Conservation (phyloP, 2,888 invertebrate species). For the Dasysyrphus albostriatus region DNA sequence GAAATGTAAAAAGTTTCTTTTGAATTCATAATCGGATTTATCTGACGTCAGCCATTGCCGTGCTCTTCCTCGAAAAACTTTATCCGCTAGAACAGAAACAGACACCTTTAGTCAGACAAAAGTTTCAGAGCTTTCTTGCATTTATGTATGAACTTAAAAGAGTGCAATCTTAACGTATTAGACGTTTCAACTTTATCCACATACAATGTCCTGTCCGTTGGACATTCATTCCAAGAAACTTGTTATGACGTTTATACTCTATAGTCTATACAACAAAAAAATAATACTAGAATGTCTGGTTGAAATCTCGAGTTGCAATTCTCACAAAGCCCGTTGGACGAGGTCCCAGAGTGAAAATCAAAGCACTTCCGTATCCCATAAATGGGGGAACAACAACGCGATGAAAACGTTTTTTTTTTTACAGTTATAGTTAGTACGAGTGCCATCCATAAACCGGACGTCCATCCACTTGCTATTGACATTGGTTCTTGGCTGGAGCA, state of each 20-base stretch:
- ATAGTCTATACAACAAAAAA: neutral
- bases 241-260: slow-evolving; percentile 44
- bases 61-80: neutral
- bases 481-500: slow-evolving; percentile 48
- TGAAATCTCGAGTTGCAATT: slow-evolving; percentile 38
- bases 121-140: slow-evolving; percentile 7
- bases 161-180: slow-evolving; percentile 2
- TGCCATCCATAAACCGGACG: slow-evolving; percentile 43
- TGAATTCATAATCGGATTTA: slow-evolving; percentile 59
- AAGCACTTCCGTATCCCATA: slow-evolving; percentile 70
- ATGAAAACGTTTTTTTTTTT: slow-evolving; percentile 21
- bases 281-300: slow-evolving; percentile 47
- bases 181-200: neutral
- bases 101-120: neutral
- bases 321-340: slow-evolving; percentile 37
- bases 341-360: slow-evolving; percentile 54
- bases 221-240: slow-evolving; percentile 23
- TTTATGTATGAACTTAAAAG: neutral
- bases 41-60: neutral
- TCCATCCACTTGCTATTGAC: slow-evolving; percentile 69
- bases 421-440: slow-evolving; percentile 16
- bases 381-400: slow-evolving; percentile 37
- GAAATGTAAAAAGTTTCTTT: slow-evolving; percentile 51
- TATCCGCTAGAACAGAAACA: neutral
- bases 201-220: neutral